Evolutionary conservation across 2,888 invertebrate genomes (phyloP).

Genomic region (Rhingia campestris): DNA sequence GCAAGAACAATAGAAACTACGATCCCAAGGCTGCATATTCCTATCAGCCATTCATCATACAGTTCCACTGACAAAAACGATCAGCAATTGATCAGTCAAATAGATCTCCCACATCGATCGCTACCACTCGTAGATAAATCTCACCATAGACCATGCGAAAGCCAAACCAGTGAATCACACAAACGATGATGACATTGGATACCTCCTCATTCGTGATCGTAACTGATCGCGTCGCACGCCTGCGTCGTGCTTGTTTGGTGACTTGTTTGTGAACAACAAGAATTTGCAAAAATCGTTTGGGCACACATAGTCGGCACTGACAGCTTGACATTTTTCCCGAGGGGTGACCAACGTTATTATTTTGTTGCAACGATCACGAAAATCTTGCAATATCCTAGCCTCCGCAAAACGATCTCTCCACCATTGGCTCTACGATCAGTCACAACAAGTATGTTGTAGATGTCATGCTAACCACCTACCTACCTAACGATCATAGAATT

Average conservation of each 20-base stretch:
- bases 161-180: constrained; percentile 50
- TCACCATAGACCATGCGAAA: not conserved
- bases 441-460: constrained; percentile 56
- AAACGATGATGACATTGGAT: constrained; percentile 57
- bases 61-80: no score
- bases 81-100: not conserved
- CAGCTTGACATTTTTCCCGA: constrained; percentile 55
- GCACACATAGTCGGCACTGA: constrained; percentile 25
- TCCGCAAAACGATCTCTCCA: constrained; percentile 47
- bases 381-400: constrained; percentile 50
- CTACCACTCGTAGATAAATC: constrained; percentile 1
- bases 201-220: constrained; percentile 40
- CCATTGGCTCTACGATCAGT: constrained; percentile 57
- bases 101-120: constrained; percentile 31
- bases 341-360: constrained; percentile 21
- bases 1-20: no score
- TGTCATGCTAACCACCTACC: constrained; percentile 64
- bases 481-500: constrained; percentile 53
- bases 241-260: constrained; percentile 52
- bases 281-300: constrained; percentile 44
- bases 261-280: constrained; percentile 48
- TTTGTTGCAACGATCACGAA: constrained; percentile 56
- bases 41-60: no score
- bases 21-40: no score
- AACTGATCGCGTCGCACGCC: constrained; percentile 63